Percentiles rank a stretch among this genome's conserved stretches.
Conservation (phyloP, 1,140 invertebrate species). For the Aphaenogaster floridana region DNA sequence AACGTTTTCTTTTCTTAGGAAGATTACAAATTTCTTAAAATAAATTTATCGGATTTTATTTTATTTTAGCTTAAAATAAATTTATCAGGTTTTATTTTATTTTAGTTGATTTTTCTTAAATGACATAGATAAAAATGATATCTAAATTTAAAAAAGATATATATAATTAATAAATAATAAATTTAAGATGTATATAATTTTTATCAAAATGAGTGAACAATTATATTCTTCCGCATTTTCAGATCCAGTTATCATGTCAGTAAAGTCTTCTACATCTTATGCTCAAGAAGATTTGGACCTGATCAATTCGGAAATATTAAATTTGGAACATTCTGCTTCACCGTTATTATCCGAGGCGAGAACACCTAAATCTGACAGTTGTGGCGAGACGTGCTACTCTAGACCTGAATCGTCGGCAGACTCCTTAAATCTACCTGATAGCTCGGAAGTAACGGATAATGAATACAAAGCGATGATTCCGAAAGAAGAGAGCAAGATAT, state of each 20-base stretch:
- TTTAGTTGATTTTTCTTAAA: neutral
- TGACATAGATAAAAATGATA: neutral
- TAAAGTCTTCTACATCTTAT: conserved; percentile 79
- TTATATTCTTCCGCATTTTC: conserved; percentile 60
- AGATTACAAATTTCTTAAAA: neutral
- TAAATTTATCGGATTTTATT: neutral
- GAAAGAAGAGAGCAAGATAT: conserved; percentile 40
- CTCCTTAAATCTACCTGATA: conserved; percentile 67
- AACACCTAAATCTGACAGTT: conserved; percentile 71
- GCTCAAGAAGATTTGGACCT: conserved; percentile 81
- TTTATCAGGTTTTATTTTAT: neutral
- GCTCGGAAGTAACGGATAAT: conserved; percentile 59
- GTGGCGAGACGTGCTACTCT: conserved; percentile 69
- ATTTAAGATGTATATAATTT: neutral
- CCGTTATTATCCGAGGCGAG: conserved; percentile 62
- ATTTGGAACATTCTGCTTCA: conserved; percentile 70
- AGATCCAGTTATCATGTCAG: conserved; percentile 81
- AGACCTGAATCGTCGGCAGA: conserved; percentile 70
- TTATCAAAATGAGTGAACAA: neutral
- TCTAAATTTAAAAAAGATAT: neutral
- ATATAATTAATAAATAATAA: too few species aligned
- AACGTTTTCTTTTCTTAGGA: neutral
- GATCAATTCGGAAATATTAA: conserved; percentile 78
- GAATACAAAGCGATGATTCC: conserved; percentile 28
- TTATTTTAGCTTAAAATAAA: neutral